Evolutionary conservation across 2,797 vertebrate species (phyloP).

Genomic region (Cetoscarus ocellatus): DNA sequence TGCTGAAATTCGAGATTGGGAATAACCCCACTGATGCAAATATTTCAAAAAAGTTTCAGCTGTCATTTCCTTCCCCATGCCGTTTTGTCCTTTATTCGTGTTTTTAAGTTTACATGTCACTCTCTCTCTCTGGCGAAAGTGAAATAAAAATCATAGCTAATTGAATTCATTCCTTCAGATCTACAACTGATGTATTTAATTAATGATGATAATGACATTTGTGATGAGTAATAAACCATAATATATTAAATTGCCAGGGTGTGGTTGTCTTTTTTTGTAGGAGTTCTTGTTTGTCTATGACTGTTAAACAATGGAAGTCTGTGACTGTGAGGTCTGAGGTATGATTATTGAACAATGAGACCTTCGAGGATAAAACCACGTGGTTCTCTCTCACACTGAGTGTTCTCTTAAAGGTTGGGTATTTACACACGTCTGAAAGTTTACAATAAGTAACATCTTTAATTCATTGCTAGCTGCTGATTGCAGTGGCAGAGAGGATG

Average conservation of each 20-base stretch:
- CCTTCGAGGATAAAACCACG: no score
- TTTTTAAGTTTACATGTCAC: constrained; percentile 84
- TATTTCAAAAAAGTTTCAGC: constrained; percentile 42
- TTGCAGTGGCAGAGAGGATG: no score
- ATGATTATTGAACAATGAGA: no score
- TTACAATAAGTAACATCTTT: no score
- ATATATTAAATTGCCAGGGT: constrained; percentile 82
- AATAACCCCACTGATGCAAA: constrained; percentile 51
- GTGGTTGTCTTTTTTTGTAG: constrained; percentile 9
- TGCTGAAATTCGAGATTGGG: constrained; percentile 34
- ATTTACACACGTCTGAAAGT: no score
- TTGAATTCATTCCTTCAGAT: constrained; percentile 84
- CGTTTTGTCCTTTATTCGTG: constrained; percentile 56
- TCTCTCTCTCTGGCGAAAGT: constrained; percentile 70
- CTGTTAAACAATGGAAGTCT: not conserved
- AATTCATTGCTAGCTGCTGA: no score
- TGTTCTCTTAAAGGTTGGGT: no score
- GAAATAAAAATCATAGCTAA: constrained; percentile 80
- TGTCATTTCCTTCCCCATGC: constrained; percentile 23
- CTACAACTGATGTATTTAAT: constrained; percentile 86
- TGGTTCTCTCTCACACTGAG: no score
- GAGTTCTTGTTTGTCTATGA: not conserved
- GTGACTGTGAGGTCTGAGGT: no score
- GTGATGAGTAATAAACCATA: constrained; percentile 88
- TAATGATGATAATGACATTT: constrained; percentile 80